phyloP scores from a whole-genome alignment of 1,140 invertebrate genomes.

The Aplysia californica region DNA sequence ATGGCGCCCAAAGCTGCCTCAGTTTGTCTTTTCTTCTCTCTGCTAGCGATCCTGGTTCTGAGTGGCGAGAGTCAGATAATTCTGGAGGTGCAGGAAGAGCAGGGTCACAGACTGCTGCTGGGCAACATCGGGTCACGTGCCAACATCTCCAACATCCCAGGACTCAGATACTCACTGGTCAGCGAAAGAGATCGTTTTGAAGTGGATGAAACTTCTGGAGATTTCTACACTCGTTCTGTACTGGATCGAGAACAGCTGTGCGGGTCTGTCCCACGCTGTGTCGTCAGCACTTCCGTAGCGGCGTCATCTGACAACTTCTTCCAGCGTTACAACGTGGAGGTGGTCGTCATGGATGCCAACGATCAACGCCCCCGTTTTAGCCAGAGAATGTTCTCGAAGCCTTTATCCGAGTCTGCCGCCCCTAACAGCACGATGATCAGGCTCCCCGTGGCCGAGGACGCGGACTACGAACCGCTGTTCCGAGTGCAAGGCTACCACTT shows the following conservation, averaged over 20 bases:
- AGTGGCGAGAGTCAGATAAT: too few species aligned
- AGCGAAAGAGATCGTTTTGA: slow-evolving; percentile 28
- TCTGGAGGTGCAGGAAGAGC: slow-evolving; percentile 25
- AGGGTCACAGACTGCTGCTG: slow-evolving; percentile 1
- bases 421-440: slow-evolving; percentile 78
- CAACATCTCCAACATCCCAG: slow-evolving; percentile 2
- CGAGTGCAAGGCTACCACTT: slow-evolving; percentile 40
- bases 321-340: slow-evolving; percentile 32
- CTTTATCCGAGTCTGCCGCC: slow-evolving; percentile 63
- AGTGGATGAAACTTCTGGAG: slow-evolving; percentile 32
- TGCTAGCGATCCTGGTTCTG: too few species aligned
- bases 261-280: slow-evolving; percentile 20
- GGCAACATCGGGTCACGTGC: slow-evolving; percentile 26
- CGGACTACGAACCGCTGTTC: slow-evolving; percentile 71
- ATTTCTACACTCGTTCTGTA: slow-evolving; percentile 23
- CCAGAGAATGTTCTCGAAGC: slow-evolving; percentile 18
- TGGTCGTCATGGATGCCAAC: slow-evolving; percentile 79
- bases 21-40: too few species aligned
- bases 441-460: slow-evolving; percentile 47
- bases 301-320: slow-evolving; percentile 35
- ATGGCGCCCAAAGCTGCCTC: too few species aligned
- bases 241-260: slow-evolving; percentile 44
- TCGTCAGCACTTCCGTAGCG: slow-evolving; percentile 30
- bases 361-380: slow-evolving; percentile 89
- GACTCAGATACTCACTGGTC: slow-evolving; percentile 11